These are phyloP conservation scores for Dione juno DNA, from an alignment of 2,888 invertebrate species.

Conservation along the genomic window DNA sequence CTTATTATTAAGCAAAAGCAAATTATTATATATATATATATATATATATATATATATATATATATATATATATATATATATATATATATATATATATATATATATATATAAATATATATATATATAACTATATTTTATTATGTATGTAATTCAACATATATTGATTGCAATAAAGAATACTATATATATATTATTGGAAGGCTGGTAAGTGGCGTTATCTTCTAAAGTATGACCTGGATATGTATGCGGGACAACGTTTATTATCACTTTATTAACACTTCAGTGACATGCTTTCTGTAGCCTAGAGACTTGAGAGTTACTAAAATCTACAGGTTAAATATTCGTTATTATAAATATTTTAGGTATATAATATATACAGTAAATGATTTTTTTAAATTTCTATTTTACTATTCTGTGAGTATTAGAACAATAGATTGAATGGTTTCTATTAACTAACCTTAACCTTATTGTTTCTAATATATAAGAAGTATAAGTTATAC, in stretches of 20 bases:
- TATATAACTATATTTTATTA: no score
- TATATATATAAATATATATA: no score
- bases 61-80: no score
- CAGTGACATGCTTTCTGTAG: constrained; percentile 29
- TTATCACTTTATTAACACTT: constrained; percentile 35
- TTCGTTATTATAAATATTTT: background rate
- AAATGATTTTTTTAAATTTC: background rate
- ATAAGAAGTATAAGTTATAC: no score
- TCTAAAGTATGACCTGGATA: constrained; percentile 7
- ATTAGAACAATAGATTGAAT: background rate
- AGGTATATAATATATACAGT: background rate
- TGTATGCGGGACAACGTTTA: constrained; percentile 2
- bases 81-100: no score
- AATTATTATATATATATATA: no score
- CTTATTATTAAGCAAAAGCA: no score
- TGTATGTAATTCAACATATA: no score
- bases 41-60: no score
- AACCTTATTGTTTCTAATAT: no score
- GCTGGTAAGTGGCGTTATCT: background rate
- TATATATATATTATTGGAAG: no score
- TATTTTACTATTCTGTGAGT: background rate
- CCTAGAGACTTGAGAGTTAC: constrained; percentile 7
- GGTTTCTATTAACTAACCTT: background rate
- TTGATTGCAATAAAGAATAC: no score
- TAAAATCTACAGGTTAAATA: background rate